These are phyloP conservation scores for Hestina assimilis DNA, from an alignment of 1,140 invertebrate species.

Conservation along the genomic window DNA sequence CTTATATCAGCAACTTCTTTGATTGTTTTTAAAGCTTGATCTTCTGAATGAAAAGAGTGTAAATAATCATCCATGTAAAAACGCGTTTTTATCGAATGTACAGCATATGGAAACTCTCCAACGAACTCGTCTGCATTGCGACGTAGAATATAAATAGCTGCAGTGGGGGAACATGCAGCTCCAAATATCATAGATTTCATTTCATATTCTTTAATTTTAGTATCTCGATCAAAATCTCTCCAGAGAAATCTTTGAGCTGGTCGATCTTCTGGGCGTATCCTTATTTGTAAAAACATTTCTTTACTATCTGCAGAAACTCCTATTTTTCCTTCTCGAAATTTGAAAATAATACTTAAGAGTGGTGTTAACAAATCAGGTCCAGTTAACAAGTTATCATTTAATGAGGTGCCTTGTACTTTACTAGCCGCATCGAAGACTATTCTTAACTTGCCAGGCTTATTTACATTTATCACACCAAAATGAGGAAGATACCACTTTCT, in stretches of 20 bases:
- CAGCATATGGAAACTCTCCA: slow-evolving; percentile 29
- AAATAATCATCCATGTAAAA: slow-evolving; percentile 64
- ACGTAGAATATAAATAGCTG: slow-evolving; percentile 38
- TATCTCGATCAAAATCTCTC: background rate
- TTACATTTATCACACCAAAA: slow-evolving; percentile 25
- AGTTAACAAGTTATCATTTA: slow-evolving; percentile 28
- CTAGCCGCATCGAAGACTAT: slow-evolving; percentile 30
- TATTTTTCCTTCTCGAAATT: slow-evolving; percentile 24
- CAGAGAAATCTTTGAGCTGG: background rate
- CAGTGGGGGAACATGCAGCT: slow-evolving; percentile 26
- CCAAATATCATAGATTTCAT: slow-evolving; percentile 35
- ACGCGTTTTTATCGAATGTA: slow-evolving; percentile 31
- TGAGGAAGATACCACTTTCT: slow-evolving; percentile 29
- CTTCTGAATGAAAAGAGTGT: slow-evolving; percentile 33
- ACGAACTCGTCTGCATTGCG: slow-evolving; percentile 35
- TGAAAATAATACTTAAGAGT: slow-evolving; percentile 25
- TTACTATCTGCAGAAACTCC: slow-evolving; percentile 24
- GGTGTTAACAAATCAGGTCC: slow-evolving; percentile 28
- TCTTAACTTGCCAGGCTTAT: slow-evolving; percentile 25
- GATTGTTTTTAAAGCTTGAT: slow-evolving; percentile 31
- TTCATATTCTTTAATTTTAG: slow-evolving; percentile 1
- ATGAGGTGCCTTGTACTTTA: slow-evolving; percentile 13
- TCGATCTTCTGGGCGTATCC: slow-evolving; percentile 10
- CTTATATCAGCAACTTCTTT: slow-evolving; percentile 39
- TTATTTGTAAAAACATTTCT: slow-evolving; percentile 27